phyloP scores from a whole-genome alignment of 1,140 invertebrate genomes.

The Eupristina koningsbergeri region DNA sequence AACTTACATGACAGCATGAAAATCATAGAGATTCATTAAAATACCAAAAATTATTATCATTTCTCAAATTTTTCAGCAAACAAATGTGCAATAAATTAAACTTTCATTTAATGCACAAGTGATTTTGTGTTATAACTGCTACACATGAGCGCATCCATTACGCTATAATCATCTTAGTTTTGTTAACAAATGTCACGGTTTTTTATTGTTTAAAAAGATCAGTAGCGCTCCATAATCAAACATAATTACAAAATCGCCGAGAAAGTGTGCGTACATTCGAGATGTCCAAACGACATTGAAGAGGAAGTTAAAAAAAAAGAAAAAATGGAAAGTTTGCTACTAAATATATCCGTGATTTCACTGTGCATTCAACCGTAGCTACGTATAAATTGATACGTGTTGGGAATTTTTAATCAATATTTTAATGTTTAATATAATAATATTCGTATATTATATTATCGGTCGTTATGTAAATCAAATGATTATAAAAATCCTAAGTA shows the following conservation, averaged over 20 bases:
- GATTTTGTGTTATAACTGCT: neutral
- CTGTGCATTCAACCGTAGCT: neutral
- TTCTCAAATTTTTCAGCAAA: neutral
- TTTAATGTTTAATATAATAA: neutral
- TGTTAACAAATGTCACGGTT: neutral
- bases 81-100: neutral
- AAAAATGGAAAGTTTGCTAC: conserved; percentile 17
- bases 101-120: neutral
- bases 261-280: conserved; percentile 4
- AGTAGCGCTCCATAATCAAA: neutral
- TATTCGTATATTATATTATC: no score
- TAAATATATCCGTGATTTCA: conserved; percentile 12
- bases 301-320: conserved; percentile 18
- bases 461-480: neutral
- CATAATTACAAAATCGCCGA: neutral
- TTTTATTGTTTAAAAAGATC: neutral
- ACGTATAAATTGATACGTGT: neutral
- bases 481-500: neutral
- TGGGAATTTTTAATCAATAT: neutral
- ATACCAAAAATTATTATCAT: neutral
- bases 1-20: no score
- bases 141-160: neutral
- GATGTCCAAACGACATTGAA: conserved; percentile 7
- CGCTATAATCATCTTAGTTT: neutral
- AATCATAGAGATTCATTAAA: neutral